Base-by-base conservation (phyloP, 1,140 invertebrate species). In the Eupristina koningsbergeri region DNA sequence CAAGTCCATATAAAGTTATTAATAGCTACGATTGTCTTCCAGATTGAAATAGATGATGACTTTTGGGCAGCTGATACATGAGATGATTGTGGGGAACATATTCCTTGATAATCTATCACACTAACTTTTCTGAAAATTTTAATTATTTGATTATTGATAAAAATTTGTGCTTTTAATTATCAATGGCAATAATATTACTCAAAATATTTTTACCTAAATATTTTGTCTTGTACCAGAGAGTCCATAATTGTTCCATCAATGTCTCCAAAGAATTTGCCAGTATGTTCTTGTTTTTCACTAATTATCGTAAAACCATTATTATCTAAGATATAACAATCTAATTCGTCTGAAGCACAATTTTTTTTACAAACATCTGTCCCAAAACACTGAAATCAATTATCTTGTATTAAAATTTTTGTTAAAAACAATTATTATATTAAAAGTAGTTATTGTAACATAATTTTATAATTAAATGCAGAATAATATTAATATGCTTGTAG, bases 221-320 rank as follows among this genome's bases (percentile, higher is more conserved):
- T 98, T 81, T 95, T 94, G 88, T 97, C 96, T 89, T 98, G 96
- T 0, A 98, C 97, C 41, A 98, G 91, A 0, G 96, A 97, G 89
- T 98, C 96, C 96, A 98, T 98, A 71, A 98, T 97, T 2, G 97
- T 98, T n/a, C 97, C 97, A 89, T 98, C 97, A 69, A 98, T 96
- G 90, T 98, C 97, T 0, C 97, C 97, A 88, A 98, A 98, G 91
- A 98, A 98, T 86, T 95, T 94, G 19, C 97, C 97, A 7, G 97
- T 97, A 88, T 98, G 96, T 75, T 96, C 94, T 47, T 94, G 93
- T 84, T 96, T 95, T 90, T 98, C 97, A 8, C 97, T 98, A 39
- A 98, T 95, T 47, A 98, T 96, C n/a, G 98, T 96, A 90, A 98
- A 98, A 17, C 97, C 97, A 90, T 97, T 98, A 90, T 98, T 97